Evolutionary conservation across 2,888 invertebrate species (phyloP).

Genomic region (Imbricaverruca yamaguchii): DNA sequence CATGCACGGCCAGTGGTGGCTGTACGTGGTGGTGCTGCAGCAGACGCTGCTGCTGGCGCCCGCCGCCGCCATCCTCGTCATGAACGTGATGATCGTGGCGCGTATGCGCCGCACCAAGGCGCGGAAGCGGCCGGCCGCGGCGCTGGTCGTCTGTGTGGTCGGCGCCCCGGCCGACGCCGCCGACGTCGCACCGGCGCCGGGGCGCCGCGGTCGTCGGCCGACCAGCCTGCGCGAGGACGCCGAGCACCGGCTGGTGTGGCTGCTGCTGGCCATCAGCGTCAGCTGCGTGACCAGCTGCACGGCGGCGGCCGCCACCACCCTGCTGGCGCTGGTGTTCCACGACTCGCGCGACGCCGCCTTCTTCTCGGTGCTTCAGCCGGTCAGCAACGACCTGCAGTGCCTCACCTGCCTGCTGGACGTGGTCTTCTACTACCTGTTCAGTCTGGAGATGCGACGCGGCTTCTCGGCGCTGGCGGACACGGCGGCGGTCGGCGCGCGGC

Average conservation of each 20-base stretch:
- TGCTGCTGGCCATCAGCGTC: conserved; percentile 5
- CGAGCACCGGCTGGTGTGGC: background rate
- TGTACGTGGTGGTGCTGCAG: background rate
- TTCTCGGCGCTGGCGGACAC: background rate
- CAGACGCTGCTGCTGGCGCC: background rate
- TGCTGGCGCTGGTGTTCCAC: background rate
- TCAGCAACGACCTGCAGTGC: background rate
- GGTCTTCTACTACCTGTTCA: conserved; percentile 10
- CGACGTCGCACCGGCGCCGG: background rate
- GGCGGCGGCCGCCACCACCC: background rate
- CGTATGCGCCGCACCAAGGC: background rate
- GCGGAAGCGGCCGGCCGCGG: background rate
- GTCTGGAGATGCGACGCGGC: conserved; percentile 6
- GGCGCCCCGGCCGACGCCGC: background rate
- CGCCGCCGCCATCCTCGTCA: background rate
- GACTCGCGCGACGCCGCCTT: background rate
- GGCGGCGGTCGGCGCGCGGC: background rate
- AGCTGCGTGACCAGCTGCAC: background rate
- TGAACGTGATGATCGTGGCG: background rate
- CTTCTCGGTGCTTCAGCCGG: background rate
- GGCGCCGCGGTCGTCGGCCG: background rate
- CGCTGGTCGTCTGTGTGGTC: background rate
- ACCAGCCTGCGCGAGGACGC: background rate
- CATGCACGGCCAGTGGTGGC: background rate
- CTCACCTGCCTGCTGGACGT: background rate